A percentile compares a stretch with the other conserved stretches of the same genome.
These are phyloP conservation scores for Stomatorhinus ivindoensis DNA, from an alignment of 2,113 vertebrate species.

Conservation along the genomic window DNA sequence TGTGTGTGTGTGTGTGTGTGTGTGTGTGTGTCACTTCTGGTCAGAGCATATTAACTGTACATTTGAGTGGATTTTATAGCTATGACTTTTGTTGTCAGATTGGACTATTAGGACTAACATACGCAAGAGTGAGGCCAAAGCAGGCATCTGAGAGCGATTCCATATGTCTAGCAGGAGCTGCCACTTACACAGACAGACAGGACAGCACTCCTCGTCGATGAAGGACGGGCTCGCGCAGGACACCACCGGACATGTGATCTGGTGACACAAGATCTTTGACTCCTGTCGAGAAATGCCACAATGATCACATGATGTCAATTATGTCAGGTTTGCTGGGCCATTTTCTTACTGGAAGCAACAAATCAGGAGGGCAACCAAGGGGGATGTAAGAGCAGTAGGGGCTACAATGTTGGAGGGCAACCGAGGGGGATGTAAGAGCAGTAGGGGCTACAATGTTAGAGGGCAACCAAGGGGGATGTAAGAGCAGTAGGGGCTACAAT, in stretches of 20 bases:
- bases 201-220: slow-evolving; percentile 87
- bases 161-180: background rate
- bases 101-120: background rate
- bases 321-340: background rate
- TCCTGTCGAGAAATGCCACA: slow-evolving; percentile 57
- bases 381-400: background rate
- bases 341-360: background rate
- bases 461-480: background rate
- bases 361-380: background rate
- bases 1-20: background rate
- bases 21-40: background rate
- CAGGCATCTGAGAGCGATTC: background rate
- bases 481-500: background rate
- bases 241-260: slow-evolving; percentile 83
- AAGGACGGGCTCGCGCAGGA: slow-evolving; percentile 78
- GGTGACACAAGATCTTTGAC: slow-evolving; percentile 87
- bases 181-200: slow-evolving; percentile 80
- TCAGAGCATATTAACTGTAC: background rate
- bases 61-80: background rate
- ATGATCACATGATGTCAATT: background rate
- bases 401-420: background rate
- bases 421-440: background rate
- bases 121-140: background rate
- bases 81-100: background rate
- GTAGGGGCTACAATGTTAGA: background rate